Evolutionary conservation across 2,888 invertebrate species (phyloP), one percentile per base, ranked within the genome.

Genomic region (Sussaba pulchella): DNA sequence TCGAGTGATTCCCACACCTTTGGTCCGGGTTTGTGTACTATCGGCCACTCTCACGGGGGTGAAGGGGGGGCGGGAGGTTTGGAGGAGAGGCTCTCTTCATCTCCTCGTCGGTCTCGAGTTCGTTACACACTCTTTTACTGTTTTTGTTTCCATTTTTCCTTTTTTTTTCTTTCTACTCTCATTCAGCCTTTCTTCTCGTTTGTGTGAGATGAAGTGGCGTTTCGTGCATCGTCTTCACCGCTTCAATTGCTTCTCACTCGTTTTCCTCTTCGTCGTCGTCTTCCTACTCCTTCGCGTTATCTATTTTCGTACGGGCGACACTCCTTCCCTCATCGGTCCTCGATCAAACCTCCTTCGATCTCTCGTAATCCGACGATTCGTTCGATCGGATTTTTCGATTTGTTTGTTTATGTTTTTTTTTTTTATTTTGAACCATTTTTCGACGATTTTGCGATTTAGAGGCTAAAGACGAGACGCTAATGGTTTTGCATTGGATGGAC

Each of bases 91-190:
- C 4, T 31, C 54, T 39, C 59, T 59, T 59, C 39, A 36, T 39
- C 59, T 31, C 59, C 39, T 59, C 69, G 69, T 57, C 67, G 70
- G 71, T 78, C 73, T 81, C 67, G 64, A 63, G 70, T 50, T 71
- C 39, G 50, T 69, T 73, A 73, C 72, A 59, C 45, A 75, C 74
- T 73, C 73, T 66, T 70, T 73, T 36, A 19, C 21, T 59, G 10
- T 26, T 6, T 17, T 31, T 45, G 45, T 14, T 31, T 64, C 41
- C 52, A 50, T 43, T 66, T 59, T 63, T 64, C 47, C 43, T 64
- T 57, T 63, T 36, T 61, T 8, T 77, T 39, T 54, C 19, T 71
- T 43, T 10, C 19, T 31, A 10, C n/a, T 21, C n/a, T 31, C 41
- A n/a, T 45, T 12, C 31, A 5, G 2, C 6, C 31, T 31, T 54